Evolutionary conservation across 2,888 invertebrate species (phyloP), one percentile per base, ranked within the genome.

Genomic region (Panopea generosa): DNA sequence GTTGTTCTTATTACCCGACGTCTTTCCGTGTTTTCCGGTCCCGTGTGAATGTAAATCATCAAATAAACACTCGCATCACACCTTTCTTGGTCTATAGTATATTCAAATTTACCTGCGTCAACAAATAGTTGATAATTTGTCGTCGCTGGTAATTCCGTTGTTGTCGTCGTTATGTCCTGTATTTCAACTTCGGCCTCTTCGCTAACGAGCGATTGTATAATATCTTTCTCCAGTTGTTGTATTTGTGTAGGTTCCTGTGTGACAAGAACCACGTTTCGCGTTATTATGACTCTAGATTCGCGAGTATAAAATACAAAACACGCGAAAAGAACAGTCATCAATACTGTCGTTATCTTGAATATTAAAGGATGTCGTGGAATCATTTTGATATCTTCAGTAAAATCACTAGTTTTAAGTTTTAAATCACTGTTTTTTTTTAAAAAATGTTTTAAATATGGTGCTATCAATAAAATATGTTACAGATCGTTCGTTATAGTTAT

Each of bases 21-120:
- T 60, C 88, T 73, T 60, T 90, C 90, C 56, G 88, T 77, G 77
- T 92, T 89, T 52, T 76, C 82, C 6, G 91, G 90, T 0, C 90
- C 89, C 0, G 90, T 85, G 71, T 92, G 92, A 47, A 92, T 85
- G 71, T 91, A 92, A 27, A 89, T 86, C 38, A 90, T 79, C 9
- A 90, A 61, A 57, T 86, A 86, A 14, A 87, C 61, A 24, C 60
- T 55, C 2, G 76, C 45, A 14, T 59, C 26, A 43, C 80, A 80
- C 27, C 43, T 40, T 43, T 62, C 61, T 24, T 70, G 76, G 27
- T 70, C 50, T 11, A 77, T 59, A 0, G 4, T 18, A 47, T 59
- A 80, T 22, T 56, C 53, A 7, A 80, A 22, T 0, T 26, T 52
- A 18, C 60, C 70, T 3, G 70, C 80, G 27, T 70, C 62, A 4